Evolutionary conservation across 1,140 invertebrate species (phyloP).

Genomic region (Subanguina moxae): DNA sequence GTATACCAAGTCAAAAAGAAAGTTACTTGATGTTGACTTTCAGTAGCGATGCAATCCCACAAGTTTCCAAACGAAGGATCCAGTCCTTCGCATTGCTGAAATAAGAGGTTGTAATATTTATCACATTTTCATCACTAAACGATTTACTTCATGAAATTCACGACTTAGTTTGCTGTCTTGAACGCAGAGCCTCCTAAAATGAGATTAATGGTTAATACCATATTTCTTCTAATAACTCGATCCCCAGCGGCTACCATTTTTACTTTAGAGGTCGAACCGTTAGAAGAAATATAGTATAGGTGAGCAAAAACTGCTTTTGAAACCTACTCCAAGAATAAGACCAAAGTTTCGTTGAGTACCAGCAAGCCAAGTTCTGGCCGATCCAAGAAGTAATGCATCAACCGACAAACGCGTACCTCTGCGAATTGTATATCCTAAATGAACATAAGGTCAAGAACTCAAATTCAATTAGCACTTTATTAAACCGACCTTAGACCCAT

Average conservation of each 20-base stretch:
- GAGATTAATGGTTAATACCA: too few relatives aligned
- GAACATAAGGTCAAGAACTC: too few relatives aligned
- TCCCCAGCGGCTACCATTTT: too few relatives aligned
- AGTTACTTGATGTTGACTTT: slow-evolving; percentile 10
- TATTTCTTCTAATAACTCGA: too few relatives aligned
- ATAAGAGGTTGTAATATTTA: too few relatives aligned
- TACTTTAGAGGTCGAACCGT: too few relatives aligned
- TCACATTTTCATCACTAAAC: too few relatives aligned
- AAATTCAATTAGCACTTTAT: slow-evolving; percentile 4
- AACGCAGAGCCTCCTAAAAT: slow-evolving; percentile 5
- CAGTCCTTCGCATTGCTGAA: slow-evolving; percentile 43
- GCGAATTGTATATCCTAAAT: slow-evolving; percentile 41
- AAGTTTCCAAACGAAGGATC: slow-evolving; percentile 40
- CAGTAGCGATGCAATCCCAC: slow-evolving; percentile 15
- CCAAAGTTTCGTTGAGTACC: slow-evolving; percentile 78
- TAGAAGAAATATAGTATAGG: too few relatives aligned
- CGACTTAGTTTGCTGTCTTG: slow-evolving; percentile 18
- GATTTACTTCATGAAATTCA: slow-evolving; percentile 24
- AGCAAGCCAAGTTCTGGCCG: slow-evolving; percentile 80
- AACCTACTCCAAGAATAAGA: slow-evolving; percentile 73
- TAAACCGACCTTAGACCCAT: not conserved
- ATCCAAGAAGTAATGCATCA: slow-evolving; percentile 80
- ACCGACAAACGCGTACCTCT: slow-evolving; percentile 69
- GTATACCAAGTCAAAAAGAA: not conserved
- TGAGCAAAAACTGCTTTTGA: slow-evolving; percentile 49